A percentile compares a stretch with the other conserved stretches of the same genome.
These are phyloP conservation scores for Drosophila seguyi DNA, from an alignment of 1,140 invertebrate species.

Conservation along the genomic window DNA sequence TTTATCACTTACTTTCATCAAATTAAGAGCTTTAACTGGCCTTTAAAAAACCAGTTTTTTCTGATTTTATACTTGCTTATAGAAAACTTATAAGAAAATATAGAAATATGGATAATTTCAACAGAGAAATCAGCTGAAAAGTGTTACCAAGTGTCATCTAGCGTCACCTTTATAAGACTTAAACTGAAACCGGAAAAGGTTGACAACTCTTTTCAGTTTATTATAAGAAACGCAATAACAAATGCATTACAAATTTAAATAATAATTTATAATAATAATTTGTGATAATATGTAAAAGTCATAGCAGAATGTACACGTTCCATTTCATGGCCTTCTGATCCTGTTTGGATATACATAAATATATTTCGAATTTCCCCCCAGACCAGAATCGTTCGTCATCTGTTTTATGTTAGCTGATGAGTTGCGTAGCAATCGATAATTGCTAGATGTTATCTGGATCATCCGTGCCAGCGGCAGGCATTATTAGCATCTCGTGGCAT, in stretches of 20 bases:
- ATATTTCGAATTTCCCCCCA: no score
- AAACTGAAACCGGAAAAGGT: neutral
- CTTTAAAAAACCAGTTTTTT: no score
- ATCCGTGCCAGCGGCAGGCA: constrained; percentile 15
- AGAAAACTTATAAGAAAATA: no score
- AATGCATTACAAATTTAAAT: no score
- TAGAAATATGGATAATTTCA: no score
- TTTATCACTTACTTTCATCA: no score
- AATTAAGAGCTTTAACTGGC: no score
- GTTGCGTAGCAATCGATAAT: constrained; percentile 47
- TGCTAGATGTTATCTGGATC: constrained; percentile 32
- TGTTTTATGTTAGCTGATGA: constrained; percentile 78
- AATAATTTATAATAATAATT: no score
- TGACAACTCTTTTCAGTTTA: neutral
- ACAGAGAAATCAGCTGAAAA: neutral
- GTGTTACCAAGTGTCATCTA: neutral
- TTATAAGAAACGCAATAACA: neutral
- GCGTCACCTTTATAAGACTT: neutral
- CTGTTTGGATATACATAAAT: constrained; percentile 18
- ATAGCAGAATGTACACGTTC: no score
- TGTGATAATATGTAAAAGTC: no score
- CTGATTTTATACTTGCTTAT: no score
- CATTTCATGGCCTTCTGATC: neutral
- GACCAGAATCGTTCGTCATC: constrained; percentile 61
- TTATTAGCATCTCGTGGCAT: constrained; percentile 68